Conservation (phyloP, 2,888 invertebrate species). For the Mythimna ferrago region DNA sequence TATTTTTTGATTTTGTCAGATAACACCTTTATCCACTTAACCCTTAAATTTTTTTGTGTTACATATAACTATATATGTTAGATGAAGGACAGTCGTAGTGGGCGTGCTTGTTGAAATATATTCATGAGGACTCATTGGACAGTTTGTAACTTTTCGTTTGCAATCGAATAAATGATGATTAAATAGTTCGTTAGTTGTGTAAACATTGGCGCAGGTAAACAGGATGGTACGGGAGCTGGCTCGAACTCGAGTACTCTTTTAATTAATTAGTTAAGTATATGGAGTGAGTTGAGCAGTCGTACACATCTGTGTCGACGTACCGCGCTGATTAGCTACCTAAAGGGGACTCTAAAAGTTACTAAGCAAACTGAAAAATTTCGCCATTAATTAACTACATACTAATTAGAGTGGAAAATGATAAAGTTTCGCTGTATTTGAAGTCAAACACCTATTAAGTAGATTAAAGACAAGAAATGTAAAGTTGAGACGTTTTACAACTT, state of each 20-base stretch:
- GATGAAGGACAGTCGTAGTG: constrained; percentile 31
- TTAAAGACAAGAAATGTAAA: constrained; percentile 48
- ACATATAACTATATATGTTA: no score
- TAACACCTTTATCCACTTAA: no score
- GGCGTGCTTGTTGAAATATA: constrained; percentile 30
- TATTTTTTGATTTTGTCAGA: no score
- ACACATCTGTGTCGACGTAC: constrained; percentile 69
- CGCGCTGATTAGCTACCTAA: constrained; percentile 73
- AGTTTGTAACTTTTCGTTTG: constrained; percentile 60
- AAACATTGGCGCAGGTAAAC: constrained; percentile 85
- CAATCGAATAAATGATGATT: constrained; percentile 76
- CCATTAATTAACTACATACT: constrained; percentile 64
- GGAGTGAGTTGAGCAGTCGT: constrained; percentile 77
- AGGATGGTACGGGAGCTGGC: constrained; percentile 73
- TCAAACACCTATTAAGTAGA: constrained; percentile 57
- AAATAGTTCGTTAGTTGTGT: constrained; percentile 84
- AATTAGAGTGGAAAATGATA: constrained; percentile 60
- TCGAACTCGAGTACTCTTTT: constrained; percentile 83
- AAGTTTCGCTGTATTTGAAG: constrained; percentile 54
- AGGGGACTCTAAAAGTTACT: constrained; percentile 65
- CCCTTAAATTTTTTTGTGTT: no score
- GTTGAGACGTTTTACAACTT: constrained; percentile 47
- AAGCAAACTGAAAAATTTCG: constrained; percentile 66
- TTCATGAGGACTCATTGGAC: constrained; percentile 50
- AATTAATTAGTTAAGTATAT: constrained; percentile 85